Evolutionary conservation across 2,797 vertebrate species (phyloP), one percentile per base, ranked within the genome.

Genomic region (Poeciliopsis presidionis): DNA sequence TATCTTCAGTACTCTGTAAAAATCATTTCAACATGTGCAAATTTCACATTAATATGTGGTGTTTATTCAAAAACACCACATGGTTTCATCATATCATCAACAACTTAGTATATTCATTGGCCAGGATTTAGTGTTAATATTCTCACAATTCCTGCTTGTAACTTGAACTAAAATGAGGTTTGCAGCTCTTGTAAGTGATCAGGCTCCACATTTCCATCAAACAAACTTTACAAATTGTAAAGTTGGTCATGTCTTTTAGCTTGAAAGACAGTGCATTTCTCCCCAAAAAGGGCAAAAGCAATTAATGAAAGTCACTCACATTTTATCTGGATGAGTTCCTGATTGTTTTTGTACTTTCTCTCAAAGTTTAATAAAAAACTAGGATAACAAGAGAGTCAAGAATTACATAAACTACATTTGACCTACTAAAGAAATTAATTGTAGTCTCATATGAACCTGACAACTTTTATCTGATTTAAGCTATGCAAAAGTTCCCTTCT

Each of bases 111-210:
- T 47, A 80, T 69, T 79, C 57, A 57, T 25, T 72, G 28, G 25
- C 53, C 53, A 81, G 75, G 61, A 76, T 82, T 76, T 88, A 78
- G 80, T 87, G 82, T 87, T 84, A 81, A 84, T 82, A 77, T 78
- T 71, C 53, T 16, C 39, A 59, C 18, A 33, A 36, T 47, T n/a
- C 8, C 16, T 43, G 25, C 16, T 36, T 20, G 30, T 33, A n/a
- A 73, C 73, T 12, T 20, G 18, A 36, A 51, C 33, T 73, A 33
- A 4, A 53, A 12, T 41, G 5, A 39, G 47, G 33, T 11, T 25
- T 39, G 9, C 11, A 74, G 36, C 13, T 45, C 33, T 39, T 14
- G 7, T 13, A 57, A 6, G 12, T 6, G 22, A 4, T 45, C 73
- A 30, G 16, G 28, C 4, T 46, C 18, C 39, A 46, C 4, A 45